A percentile compares a stretch with the other conserved stretches of the same genome.
Conservation (phyloP, 2,888 invertebrate genomes). For the Diarsia mendica region DNA sequence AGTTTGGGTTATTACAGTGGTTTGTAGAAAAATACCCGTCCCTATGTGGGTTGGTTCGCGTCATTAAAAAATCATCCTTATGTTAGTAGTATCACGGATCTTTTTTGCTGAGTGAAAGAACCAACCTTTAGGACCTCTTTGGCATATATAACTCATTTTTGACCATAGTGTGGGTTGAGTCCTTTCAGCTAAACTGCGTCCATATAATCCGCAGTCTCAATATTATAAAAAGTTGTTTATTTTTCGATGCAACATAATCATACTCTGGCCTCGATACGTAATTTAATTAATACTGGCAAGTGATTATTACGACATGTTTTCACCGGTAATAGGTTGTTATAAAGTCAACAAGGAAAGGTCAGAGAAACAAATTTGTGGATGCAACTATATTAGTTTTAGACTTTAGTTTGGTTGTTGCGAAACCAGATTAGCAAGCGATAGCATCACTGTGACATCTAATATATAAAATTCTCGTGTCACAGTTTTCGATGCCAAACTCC, state of each 20-base stretch:
- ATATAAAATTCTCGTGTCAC: too few species aligned
- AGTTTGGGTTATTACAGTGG: too few species aligned
- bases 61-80: too few species aligned
- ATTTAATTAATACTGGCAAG: neutral
- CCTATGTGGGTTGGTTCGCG: too few species aligned
- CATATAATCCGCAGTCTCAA: slow-evolving; percentile 7
- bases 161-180: too few species aligned
- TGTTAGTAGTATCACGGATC: too few species aligned
- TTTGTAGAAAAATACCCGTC: too few species aligned
- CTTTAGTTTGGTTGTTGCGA: slow-evolving; percentile 13
- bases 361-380: slow-evolving; percentile 7
- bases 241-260: slow-evolving; percentile 26
- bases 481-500: too few species aligned
- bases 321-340: neutral
- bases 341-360: slow-evolving; percentile 3
- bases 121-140: too few species aligned
- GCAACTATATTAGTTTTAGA: slow-evolving; percentile 15
- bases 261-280: slow-evolving; percentile 6
- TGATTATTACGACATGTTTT: slow-evolving; percentile 12
- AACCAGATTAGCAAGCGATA: slow-evolving; percentile 48
- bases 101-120: too few species aligned
- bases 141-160: too few species aligned
- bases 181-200: too few species aligned
- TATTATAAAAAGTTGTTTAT: slow-evolving; percentile 23
- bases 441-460: slow-evolving; percentile 50